phyloP scores from a whole-genome alignment of 2,113 vertebrate genomes.

The Lichenostomus cassidix region DNA sequence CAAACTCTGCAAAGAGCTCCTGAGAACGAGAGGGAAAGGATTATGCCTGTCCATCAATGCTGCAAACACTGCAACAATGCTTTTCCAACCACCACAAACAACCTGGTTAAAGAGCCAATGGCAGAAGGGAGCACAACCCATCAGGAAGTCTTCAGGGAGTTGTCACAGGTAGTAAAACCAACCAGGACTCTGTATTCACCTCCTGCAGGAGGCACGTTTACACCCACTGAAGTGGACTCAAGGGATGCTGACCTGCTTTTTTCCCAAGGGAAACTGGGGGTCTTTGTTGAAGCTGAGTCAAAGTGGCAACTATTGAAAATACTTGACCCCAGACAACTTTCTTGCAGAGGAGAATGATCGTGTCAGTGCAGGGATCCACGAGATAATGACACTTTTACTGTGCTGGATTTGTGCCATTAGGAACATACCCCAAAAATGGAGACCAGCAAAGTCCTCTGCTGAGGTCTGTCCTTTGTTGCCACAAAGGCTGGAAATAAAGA shows the following conservation, averaged over 20 bases:
- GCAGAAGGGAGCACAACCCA: background rate
- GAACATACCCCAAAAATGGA: background rate
- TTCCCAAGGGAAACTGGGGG: background rate
- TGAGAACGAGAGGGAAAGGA: background rate
- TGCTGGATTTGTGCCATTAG: background rate
- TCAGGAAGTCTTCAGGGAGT: no score
- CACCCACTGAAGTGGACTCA: background rate
- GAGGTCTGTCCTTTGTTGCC: fast-evolving
- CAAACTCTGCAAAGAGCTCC: constrained; percentile 97
- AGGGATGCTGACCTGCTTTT: background rate
- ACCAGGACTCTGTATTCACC: fast-evolving
- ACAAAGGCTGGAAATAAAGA: background rate
- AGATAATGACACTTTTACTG: background rate
- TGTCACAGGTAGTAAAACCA: background rate
- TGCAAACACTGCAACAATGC: fast-evolving
- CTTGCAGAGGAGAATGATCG: background rate
- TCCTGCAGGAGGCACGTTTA: fast-evolving
- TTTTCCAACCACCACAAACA: background rate
- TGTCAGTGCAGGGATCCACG: fast-evolving
- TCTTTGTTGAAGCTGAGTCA: background rate
- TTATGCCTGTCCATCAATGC: fast-evolving
- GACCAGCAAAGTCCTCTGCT: background rate
- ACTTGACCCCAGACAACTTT: background rate
- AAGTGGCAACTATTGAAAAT: fast-evolving
- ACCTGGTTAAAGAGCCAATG: fast-evolving